Evolutionary conservation across 2,888 invertebrate species (phyloP), one percentile per base, ranked within the genome.

Genomic region (Agrochola lota): DNA sequence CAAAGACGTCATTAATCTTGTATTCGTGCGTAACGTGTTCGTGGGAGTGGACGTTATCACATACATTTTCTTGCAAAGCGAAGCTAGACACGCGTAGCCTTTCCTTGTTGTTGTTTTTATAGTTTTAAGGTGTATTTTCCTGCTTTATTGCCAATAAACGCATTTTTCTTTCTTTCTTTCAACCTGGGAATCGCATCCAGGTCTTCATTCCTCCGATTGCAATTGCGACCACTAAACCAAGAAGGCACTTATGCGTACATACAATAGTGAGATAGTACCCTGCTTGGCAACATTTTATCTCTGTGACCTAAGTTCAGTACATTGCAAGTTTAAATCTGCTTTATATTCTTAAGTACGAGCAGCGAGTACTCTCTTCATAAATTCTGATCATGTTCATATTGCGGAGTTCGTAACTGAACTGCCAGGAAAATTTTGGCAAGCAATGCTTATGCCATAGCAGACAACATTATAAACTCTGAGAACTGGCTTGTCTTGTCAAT

Each of bases 391-490:
- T 77, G 74, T 52, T 7, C 69, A 66, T 81, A 67, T 70, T 74
- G 74, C 59, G 12, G 49, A 81, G 64, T 81, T 60, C 26, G 26
- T 55, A 81, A 67, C 77, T 49, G 66, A 74, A 72, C 82, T 77
- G 69, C 74, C 77, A 77, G 77, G 64, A 81, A 81, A 72, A 85
- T 85, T 77, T 85, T 83, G 78, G 79, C 73, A 78, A 78, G 86
- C 81, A 71, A 67, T 81, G 62, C 71, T 71, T 69, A 52, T 55
- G 43, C 74, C 59, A 63, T 68, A 52, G 43, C 57, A 75, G 82
- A 85, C 30, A 68, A 70, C 67, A 63, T 75, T 83, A 80, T 69
- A 71, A 83, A 78, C 60, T 85, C 17, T 23, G 23, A 72, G 35
- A 82, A 30, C 64, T 73, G 40, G 26, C 55, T 62, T 77, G 71